Evolutionary conservation across 1,140 invertebrate genomes (phyloP).

Genomic region (Pygmarrhopalites habei): DNA sequence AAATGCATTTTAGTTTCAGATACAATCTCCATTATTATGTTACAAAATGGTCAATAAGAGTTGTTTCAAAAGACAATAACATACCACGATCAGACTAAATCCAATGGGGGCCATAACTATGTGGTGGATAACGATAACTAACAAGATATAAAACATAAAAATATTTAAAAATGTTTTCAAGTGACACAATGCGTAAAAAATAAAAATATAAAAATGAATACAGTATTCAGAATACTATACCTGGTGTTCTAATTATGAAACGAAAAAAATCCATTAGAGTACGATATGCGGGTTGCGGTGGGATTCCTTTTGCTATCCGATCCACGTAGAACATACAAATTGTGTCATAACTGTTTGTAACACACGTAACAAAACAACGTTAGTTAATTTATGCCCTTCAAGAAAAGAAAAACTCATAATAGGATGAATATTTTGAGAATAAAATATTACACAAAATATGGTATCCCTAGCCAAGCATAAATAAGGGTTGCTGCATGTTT

Average conservation of each 20-base stretch:
- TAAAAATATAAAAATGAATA: too few species aligned
- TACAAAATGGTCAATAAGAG: too few species aligned
- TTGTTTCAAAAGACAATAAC: too few species aligned
- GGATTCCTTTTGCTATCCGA: slow-evolving; percentile 25
- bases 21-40: too few species aligned
- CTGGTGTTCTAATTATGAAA: slow-evolving; percentile 54
- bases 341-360: slow-evolving; percentile 26
- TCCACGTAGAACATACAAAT: slow-evolving; percentile 42
- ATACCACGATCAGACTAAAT: slow-evolving; percentile 59
- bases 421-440: too few species aligned
- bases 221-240: too few species aligned
- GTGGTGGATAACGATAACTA: slow-evolving; percentile 65
- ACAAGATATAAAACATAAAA: too few species aligned
- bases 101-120: slow-evolving; percentile 63
- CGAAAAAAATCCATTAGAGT: slow-evolving; percentile 40
- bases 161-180: too few species aligned
- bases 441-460: slow-evolving; percentile 61
- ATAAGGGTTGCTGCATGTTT: slow-evolving; percentile 62
- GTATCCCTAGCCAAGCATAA: slow-evolving; percentile 66
- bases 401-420: neutral
- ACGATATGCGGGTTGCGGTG: slow-evolving; percentile 27
- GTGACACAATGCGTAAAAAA: too few species aligned
- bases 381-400: too few species aligned
- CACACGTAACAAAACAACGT: too few species aligned
- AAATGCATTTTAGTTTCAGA: too few species aligned